Evolutionary conservation across 1,140 invertebrate genomes (phyloP), one percentile per base, ranked within the genome.

Genomic region (Eumeta japonica): DNA sequence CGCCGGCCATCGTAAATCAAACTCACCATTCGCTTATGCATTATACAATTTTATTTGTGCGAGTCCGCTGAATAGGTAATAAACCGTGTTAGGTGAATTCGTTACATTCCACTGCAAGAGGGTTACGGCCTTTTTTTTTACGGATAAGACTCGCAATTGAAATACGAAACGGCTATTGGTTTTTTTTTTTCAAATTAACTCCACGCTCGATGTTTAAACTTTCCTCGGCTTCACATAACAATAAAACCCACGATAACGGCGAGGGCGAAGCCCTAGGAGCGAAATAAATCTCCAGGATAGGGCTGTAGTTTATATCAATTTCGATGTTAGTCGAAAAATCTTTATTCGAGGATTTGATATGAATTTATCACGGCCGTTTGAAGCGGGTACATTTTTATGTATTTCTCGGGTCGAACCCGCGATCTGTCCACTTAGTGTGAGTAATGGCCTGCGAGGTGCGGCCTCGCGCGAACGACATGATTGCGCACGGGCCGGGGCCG

Each of bases 241-340:
- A n/a, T n/a, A n/a, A n/a, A n/a, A n/a, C n/a, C n/a, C n/a, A n/a
- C n/a, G n/a, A n/a, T n/a, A n/a, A n/a, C n/a, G n/a, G n/a, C n/a
- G n/a, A n/a, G n/a, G n/a, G n/a, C n/a, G n/a, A n/a, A n/a, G n/a
- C n/a, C n/a, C n/a, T n/a, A n/a, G n/a, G n/a, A n/a, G n/a, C n/a
- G n/a, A n/a, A n/a, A n/a, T n/a, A n/a, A n/a, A n/a, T n/a, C n/a
- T n/a, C n/a, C n/a, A n/a, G n/a, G n/a, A n/a, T n/a, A n/a, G n/a
- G n/a, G n/a, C n/a, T n/a, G n/a, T n/a, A n/a, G 70, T 74, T 74
- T 74, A 74, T 74, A 71, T 74, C 70, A 74, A 74, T 74, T 74
- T 71, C 65, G 61, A 71, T 74, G 66, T 71, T 73, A 73, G n/a
- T n/a, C n/a, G n/a, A n/a, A 73, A 70, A 73, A 66, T 71, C 62